Conservation (phyloP, 1,140 invertebrate genomes). For the Ceratitis capitata region DNA sequence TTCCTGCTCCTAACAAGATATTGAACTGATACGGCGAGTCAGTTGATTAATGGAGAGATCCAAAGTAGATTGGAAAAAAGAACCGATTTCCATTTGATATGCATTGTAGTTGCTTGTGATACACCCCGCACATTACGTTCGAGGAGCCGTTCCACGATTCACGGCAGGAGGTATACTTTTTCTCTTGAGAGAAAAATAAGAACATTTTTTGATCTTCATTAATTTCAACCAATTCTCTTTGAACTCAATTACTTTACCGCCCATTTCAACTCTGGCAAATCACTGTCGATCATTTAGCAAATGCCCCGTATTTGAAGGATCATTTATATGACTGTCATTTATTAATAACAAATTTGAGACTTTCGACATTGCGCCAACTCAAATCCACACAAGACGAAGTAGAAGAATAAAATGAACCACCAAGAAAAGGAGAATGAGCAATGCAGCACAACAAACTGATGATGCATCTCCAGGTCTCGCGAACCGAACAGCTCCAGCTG, state of each 20-base stretch:
- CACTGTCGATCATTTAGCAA: constrained; percentile 24
- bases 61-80: too few species aligned
- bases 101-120: too few species aligned
- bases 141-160: too few species aligned
- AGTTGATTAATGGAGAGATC: too few species aligned
- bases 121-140: too few species aligned
- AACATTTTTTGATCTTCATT: too few species aligned
- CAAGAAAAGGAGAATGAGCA: neutral
- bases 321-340: constrained; percentile 31
- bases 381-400: neutral
- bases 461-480: neutral
- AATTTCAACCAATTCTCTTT: too few species aligned
- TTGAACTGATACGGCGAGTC: too few species aligned
- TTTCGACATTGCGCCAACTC: constrained; percentile 1
- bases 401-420: neutral
- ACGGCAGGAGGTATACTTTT: too few species aligned
- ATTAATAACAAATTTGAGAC: constrained; percentile 36
- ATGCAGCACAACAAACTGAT: neutral
- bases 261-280: neutral
- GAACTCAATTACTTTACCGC: neutral
- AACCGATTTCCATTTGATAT: too few species aligned
- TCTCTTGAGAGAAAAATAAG: too few species aligned
- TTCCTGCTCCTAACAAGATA: too few species aligned
- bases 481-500: constrained; percentile 33
- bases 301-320: constrained; percentile 25